Conservation (phyloP, 2,797 vertebrate species). For the Mus minutoides region DNA sequence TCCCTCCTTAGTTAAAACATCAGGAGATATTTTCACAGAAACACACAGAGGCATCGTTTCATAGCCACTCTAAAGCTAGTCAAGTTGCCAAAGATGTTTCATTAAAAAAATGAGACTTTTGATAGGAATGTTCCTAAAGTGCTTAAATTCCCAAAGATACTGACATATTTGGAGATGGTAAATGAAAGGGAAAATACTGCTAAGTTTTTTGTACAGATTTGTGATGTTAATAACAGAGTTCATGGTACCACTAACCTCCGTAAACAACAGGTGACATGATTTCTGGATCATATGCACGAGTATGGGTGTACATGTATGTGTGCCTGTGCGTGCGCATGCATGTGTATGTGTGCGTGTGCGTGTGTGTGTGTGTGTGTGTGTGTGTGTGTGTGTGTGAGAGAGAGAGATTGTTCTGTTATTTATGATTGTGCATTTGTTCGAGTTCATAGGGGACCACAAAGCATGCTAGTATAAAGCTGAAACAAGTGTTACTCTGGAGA, state of each 20-base stretch:
- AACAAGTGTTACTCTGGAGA: not conserved
- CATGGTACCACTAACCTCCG: not conserved
- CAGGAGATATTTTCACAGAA: not conserved
- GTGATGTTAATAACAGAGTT: conserved; percentile 14
- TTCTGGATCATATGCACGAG: not conserved
- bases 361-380: not conserved
- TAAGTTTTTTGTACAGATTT: not conserved
- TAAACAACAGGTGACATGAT: not conserved
- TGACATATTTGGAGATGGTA: not conserved
- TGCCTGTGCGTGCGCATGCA: too few species aligned
- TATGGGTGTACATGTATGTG: not conserved
- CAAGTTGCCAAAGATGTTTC: not conserved
- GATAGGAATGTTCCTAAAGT: not conserved
- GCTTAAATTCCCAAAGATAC: not conserved
- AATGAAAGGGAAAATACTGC: not conserved
- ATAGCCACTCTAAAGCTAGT: not conserved
- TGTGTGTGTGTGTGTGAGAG: not conserved
- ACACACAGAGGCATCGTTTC: not conserved
- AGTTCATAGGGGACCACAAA: not conserved
- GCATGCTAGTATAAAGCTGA: not conserved
- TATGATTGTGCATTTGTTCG: not conserved
- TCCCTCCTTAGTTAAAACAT: not conserved
- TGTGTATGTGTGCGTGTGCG: not conserved
- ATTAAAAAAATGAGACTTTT: not conserved
- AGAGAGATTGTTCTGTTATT: not conserved